A percentile compares a stretch with the other conserved stretches of the same genome.
Evolutionary conservation across 2,113 vertebrate genomes (phyloP).

Genomic region (Columbina picui): DNA sequence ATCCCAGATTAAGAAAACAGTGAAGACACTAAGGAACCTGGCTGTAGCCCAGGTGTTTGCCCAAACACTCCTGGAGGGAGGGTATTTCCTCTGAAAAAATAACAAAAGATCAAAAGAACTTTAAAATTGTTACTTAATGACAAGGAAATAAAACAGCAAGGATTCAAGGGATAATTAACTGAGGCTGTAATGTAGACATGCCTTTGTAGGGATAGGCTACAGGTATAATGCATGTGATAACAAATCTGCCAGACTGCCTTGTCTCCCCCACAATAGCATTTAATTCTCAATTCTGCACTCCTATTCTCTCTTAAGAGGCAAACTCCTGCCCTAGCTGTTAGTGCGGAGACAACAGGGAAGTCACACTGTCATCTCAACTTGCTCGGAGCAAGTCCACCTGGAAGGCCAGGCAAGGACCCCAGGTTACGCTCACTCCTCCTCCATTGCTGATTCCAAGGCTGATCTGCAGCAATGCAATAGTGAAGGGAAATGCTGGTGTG

Average conservation of each 20-base stretch:
- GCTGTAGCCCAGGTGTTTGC: not conserved
- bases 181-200: not conserved
- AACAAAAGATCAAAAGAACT: not conserved
- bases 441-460: not conserved
- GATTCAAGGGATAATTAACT: not conserved
- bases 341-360: not conserved
- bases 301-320: not conserved
- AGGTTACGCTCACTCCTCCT: not conserved
- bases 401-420: not conserved
- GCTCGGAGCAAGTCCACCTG: not conserved
- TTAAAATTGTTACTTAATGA: not conserved
- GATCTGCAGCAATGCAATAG: not conserved
- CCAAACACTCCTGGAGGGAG: not conserved
- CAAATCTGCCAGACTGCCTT: not conserved
- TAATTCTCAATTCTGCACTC: not conserved
- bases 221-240: not conserved
- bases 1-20: not conserved
- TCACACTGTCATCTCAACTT: not conserved
- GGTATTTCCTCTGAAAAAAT: not conserved
- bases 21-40: not conserved
- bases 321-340: not conserved
- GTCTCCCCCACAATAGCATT: not conserved
- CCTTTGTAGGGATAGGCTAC: not conserved
- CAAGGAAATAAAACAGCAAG: not conserved
- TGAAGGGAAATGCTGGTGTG: not conserved